Base-by-base conservation (phyloP, 37 sponge, comb jelly and placozoan species). In the Cladorhizidae sp. region DNA sequence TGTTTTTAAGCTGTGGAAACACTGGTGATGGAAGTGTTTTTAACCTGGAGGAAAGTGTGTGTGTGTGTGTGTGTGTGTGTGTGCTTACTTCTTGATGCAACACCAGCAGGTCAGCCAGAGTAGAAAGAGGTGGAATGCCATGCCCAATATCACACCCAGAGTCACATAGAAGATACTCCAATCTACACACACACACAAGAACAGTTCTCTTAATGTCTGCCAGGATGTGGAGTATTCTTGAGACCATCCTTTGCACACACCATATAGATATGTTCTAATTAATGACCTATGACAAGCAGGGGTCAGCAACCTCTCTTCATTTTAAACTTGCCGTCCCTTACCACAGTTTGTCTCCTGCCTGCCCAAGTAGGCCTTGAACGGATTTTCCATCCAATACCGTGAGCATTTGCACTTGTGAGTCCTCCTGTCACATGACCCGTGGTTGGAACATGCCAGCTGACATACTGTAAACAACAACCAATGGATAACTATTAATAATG, bases 351-450 rank as follows among this genome's bases (percentile, higher is more conserved):
- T 83, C 64, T 78, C 77, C 32, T 65, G 43, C 28, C 58, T 38
- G 17, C 91, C 91, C 59, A 79, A 70, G 54, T 91, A 15, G 0
- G 92, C 91, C 0, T 72, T 91, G 79, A 97, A 87, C 22, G 92
- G 92, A 64, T 97, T 94, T 61, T 94, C 95, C 83, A 97, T 87
- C 98, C 98, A 97, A 80, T 87, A 92, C 33, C 65, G 77, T 36
- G 78, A 65, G 67, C 98, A 97, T 23, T 52, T 41, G 52, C 98
- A 97, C 28, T 59, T 74, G 71, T 83, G 92, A 21, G 92, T 86
- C 40, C 63, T 58, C 25, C 38, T 61, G 35, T 95, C 81, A 50
- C 95, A 95, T 8, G 51, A 33, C 0, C 95, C 95, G 58, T 92
- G 95, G 8, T 83, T 86, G 23, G 95, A 95, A 42, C 95, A 95